A percentile compares a stretch with the other conserved stretches of the same genome.
These are phyloP conservation scores for Xestia ashworthii DNA, from an alignment of 2,888 invertebrate genomes.

Conservation along the genomic window DNA sequence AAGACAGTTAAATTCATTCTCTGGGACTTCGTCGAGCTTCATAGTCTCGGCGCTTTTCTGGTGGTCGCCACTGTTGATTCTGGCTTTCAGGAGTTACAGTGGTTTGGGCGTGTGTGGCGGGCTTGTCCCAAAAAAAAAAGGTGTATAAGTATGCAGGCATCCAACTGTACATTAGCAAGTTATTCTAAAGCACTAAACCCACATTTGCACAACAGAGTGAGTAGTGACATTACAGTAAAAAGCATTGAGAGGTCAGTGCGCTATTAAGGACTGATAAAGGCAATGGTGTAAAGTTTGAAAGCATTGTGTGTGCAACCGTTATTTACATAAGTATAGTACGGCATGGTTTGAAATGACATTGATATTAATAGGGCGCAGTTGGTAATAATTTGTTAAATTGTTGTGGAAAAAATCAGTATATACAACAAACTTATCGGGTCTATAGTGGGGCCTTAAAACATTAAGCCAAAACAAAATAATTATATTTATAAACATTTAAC, in stretches of 20 bases:
- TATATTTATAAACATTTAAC: too few species aligned
- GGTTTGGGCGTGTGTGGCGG: too few species aligned
- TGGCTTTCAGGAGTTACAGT: too few species aligned
- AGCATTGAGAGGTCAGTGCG: conserved; percentile 10
- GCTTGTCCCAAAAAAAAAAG: too few species aligned
- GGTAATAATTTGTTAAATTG: not conserved
- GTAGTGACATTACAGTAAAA: conserved; percentile 5
- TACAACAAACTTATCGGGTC: too few species aligned
- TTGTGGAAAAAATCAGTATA: not conserved
- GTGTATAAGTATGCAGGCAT: not conserved
- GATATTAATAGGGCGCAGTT: not conserved
- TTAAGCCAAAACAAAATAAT: too few species aligned
- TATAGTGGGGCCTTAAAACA: too few species aligned
- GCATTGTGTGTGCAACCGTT: not conserved
- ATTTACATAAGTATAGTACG: not conserved
- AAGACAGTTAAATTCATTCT: too few species aligned
- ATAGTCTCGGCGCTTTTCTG: too few species aligned
- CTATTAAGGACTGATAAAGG: conserved; percentile 28
- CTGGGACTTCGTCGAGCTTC: too few species aligned
- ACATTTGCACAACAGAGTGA: conserved; percentile 11
- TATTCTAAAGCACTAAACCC: not conserved
- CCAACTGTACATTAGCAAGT: conserved; percentile 4
- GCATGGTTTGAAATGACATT: not conserved
- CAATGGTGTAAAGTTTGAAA: not conserved
- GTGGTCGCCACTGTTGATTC: too few species aligned